A percentile compares a stretch with the other conserved stretches of the same genome.
Conservation (phyloP, 1,140 invertebrate species). For the Coenobita brevimanus region DNA sequence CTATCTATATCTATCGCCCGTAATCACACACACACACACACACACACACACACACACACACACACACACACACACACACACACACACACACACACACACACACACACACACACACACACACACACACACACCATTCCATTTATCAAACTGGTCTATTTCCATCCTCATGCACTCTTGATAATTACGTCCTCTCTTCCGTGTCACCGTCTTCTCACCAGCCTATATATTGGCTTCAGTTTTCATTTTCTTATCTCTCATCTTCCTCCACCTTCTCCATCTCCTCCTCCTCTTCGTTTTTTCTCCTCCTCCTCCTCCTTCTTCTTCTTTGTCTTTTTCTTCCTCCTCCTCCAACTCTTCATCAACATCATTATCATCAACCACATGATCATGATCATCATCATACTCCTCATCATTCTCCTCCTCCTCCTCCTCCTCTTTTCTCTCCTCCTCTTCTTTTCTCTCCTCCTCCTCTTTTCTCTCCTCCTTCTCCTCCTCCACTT, state of each 20-base stretch:
- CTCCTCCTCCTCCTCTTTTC: not conserved
- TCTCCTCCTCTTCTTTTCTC: not conserved
- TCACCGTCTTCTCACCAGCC: too few relatives aligned
- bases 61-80: not conserved
- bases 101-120: constrained; percentile 47
- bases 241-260: not conserved
- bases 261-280: constrained; percentile 12
- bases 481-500: not conserved
- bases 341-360: too few relatives aligned
- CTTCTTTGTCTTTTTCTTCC: not conserved
- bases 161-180: too few relatives aligned
- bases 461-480: not conserved
- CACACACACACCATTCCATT: constrained; percentile 1
- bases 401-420: constrained; percentile 1
- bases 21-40: not conserved
- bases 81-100: constrained; percentile 32
- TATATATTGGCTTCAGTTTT: not conserved
- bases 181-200: too few relatives aligned
- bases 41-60: not conserved
- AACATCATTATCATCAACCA: too few relatives aligned
- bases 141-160: not conserved
- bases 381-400: too few relatives aligned
- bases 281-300: not conserved
- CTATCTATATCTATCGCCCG: not conserved
- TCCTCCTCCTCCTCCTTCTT: not conserved